Conservation (phyloP, 2,797 vertebrate genomes). For the Chaetodon trifasciatus region DNA sequence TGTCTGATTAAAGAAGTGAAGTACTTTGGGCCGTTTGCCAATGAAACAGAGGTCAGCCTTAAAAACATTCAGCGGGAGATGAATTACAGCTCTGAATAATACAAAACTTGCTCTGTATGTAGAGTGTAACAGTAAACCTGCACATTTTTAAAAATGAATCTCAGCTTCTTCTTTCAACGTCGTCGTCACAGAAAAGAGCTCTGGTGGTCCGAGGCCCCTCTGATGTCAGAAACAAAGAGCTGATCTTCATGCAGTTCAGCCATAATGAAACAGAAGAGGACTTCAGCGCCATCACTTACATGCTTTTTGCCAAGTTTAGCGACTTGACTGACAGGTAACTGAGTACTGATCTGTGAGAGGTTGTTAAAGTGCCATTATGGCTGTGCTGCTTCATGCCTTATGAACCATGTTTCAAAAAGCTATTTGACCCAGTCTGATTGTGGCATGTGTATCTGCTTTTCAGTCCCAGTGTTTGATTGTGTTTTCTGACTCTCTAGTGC, state of each 20-base stretch:
- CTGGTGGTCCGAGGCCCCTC: slow-evolving; percentile 93
- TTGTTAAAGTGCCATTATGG: too few species aligned
- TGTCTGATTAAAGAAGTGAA: slow-evolving; percentile 88
- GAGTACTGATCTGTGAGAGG: background rate
- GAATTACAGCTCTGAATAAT: background rate
- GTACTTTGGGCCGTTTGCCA: slow-evolving; percentile 92
- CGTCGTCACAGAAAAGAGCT: slow-evolving; percentile 86
- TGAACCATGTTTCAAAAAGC: background rate
- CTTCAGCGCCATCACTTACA: slow-evolving; percentile 96
- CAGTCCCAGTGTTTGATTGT: background rate
- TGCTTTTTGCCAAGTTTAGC: slow-evolving; percentile 93
- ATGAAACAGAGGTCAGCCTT: slow-evolving; percentile 88
- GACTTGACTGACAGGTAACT: slow-evolving; percentile 90
- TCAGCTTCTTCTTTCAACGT: background rate
- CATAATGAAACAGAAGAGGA: slow-evolving; percentile 93
- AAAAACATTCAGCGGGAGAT: background rate
- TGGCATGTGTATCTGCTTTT: background rate
- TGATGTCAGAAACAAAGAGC: slow-evolving; percentile 92
- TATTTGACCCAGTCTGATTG: background rate
- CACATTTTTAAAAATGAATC: too few species aligned
- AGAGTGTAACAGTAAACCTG: too few species aligned
- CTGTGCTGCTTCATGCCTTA: background rate
- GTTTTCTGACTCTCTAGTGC: slow-evolving; percentile 75
- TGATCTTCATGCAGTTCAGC: slow-evolving; percentile 96
- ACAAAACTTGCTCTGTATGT: background rate